These are phyloP conservation scores for Hydractinia symbiolongicarpus DNA, from an alignment of 30 jellyfish, hydroid and myxozoan genomes.

Conservation along the genomic window DNA sequence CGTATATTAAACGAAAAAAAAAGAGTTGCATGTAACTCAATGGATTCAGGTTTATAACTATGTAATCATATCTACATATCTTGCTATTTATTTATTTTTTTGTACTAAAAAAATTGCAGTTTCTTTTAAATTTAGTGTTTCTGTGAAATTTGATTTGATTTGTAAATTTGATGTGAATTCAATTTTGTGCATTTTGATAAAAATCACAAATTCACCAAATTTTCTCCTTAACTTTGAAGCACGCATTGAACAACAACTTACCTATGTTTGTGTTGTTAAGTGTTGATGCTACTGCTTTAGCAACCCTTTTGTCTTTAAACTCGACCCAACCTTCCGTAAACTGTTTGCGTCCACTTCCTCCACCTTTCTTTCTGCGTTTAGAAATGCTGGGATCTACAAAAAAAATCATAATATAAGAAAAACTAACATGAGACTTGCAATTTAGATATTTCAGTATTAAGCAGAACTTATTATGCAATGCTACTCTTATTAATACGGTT, in stretches of 20 bases:
- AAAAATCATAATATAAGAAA: background rate
- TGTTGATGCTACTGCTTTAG: conserved; percentile 77
- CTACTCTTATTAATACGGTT: too few relatives aligned
- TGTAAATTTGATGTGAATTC: background rate
- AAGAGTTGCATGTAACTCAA: too few relatives aligned
- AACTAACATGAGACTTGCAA: too few relatives aligned
- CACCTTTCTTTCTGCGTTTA: conserved; percentile 54
- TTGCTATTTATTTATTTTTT: too few relatives aligned
- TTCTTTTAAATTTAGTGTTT: too few relatives aligned
- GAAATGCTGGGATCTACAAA: conserved; percentile 46
- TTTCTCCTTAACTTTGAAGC: too few relatives aligned
- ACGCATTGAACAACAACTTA: background rate
- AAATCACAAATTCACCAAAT: background rate
- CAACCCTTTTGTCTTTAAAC: conserved; percentile 67
- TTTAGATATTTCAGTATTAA: too few relatives aligned
- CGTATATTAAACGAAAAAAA: too few relatives aligned
- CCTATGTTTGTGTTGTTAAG: conserved; percentile 70
- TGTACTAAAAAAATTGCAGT: too few relatives aligned
- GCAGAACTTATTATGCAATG: too few relatives aligned
- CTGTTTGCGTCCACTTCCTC: conserved; percentile 73
- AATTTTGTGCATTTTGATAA: background rate
- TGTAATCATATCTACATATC: too few relatives aligned
- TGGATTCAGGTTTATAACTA: too few relatives aligned
- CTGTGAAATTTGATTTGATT: background rate
- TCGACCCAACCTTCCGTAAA: conserved; percentile 97